Conservation (phyloP, 2,113 vertebrate species). For the Nycticryphes semicollaris region DNA sequence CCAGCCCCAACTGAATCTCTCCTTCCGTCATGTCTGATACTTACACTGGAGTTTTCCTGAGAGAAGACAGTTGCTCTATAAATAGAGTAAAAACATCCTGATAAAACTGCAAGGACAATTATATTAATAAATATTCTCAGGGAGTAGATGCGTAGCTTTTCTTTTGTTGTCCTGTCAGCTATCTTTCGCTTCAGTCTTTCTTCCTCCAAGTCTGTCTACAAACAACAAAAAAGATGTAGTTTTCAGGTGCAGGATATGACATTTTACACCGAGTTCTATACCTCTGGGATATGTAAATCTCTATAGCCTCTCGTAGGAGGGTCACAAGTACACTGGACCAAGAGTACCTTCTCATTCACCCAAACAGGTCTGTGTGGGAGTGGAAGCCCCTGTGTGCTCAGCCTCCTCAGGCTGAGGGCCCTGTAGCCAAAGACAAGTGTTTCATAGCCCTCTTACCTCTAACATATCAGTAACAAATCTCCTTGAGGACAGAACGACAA, state of each 20-base stretch:
- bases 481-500: background rate
- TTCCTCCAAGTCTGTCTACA: conserved; percentile 91
- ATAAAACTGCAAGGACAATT: conserved; percentile 82
- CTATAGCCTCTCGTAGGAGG: background rate
- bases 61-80: conserved; percentile 89
- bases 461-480: background rate
- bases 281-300: background rate
- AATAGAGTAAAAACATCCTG: conserved; percentile 89
- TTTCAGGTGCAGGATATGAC: background rate
- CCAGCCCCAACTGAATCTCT: background rate
- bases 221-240: background rate
- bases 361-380: background rate
- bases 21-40: background rate
- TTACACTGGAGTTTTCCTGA: conserved; percentile 77
- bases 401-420: background rate
- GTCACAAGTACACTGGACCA: background rate
- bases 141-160: conserved; percentile 85
- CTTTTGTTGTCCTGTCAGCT: conserved; percentile 80
- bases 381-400: background rate
- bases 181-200: conserved; percentile 88
- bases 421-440: background rate
- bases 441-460: background rate
- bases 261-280: background rate
- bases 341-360: background rate
- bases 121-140: conserved; percentile 86